Conservation (phyloP, 1,140 invertebrate genomes). For the Zaprionus africanus region DNA sequence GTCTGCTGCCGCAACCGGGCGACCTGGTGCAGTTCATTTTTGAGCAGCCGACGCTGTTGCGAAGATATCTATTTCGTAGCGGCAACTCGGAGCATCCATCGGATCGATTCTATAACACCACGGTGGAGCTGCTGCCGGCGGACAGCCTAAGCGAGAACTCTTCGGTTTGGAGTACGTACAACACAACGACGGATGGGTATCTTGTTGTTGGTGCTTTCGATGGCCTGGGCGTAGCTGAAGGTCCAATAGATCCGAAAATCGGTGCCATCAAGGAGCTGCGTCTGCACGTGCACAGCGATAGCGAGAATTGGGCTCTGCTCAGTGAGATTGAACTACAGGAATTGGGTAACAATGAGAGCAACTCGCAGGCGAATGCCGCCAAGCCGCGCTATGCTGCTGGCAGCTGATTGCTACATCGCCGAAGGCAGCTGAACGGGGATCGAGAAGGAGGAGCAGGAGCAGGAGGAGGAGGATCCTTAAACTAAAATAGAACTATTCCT, state of each 20-base stretch:
- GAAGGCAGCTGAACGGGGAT: constrained; percentile 30
- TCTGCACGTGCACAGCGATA: constrained; percentile 91
- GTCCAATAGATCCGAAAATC: constrained; percentile 87
- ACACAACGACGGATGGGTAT: constrained; percentile 89
- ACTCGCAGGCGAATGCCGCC: constrained; percentile 52
- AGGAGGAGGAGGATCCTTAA: constrained; percentile 11
- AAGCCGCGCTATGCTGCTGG: constrained; percentile 57
- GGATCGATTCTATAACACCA: constrained; percentile 95
- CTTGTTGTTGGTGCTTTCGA: constrained; percentile 91
- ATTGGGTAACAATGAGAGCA: constrained; percentile 51
- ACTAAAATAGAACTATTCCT: constrained; percentile 24
- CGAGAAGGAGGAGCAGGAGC: not conserved
- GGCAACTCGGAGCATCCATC: constrained; percentile 96
- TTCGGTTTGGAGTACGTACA: constrained; percentile 84
- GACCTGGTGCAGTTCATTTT: constrained; percentile 94
- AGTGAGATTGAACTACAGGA: constrained; percentile 90
- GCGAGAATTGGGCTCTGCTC: constrained; percentile 95
- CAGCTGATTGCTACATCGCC: constrained; percentile 79
- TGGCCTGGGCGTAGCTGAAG: constrained; percentile 91
- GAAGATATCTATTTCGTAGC: constrained; percentile 93
- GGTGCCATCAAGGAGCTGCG: constrained; percentile 90
- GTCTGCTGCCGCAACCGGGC: constrained; percentile 92
- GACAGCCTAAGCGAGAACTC: constrained; percentile 83
- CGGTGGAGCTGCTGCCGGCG: constrained; percentile 92
- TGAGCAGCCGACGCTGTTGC: constrained; percentile 89